A percentile compares a stretch with the other conserved stretches of the same genome.
Evolutionary conservation across 1,140 invertebrate species (phyloP).

Genomic region (Drosophila tani): DNA sequence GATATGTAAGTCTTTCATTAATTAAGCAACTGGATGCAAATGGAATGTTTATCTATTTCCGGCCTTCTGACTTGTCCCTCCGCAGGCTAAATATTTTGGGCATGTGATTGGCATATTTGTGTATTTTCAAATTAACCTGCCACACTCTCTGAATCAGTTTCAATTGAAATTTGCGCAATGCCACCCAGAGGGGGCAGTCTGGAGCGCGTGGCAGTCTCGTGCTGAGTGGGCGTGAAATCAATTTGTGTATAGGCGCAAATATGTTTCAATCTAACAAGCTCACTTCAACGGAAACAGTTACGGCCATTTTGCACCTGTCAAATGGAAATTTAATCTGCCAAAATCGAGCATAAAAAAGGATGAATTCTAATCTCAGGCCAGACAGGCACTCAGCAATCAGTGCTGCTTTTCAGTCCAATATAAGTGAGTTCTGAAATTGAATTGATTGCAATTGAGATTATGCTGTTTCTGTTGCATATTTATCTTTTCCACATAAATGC

Average conservation of each 20-base stretch:
- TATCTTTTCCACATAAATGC: no score
- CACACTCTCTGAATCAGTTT: constrained; percentile 27
- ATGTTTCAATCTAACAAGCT: constrained; percentile 46
- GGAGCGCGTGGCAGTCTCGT: constrained; percentile 15
- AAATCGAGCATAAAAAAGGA: background rate
- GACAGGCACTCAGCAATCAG: background rate
- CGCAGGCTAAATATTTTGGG: background rate
- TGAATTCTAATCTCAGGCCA: constrained; percentile 9
- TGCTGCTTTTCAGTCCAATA: background rate
- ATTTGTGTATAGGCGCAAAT: constrained; percentile 38
- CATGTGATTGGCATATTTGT: constrained; percentile 22
- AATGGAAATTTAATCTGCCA: constrained; percentile 8
- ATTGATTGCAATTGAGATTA: background rate
- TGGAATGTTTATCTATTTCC: background rate
- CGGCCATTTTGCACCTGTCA: constrained; percentile 51
- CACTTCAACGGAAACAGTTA: constrained; percentile 28
- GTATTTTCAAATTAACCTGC: constrained; percentile 24
- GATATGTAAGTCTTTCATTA: constrained; percentile 1
- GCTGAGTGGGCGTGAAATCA: constrained; percentile 45
- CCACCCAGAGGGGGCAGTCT: constrained; percentile 9
- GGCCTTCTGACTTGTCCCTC: background rate
- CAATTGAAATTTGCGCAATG: constrained; percentile 16
- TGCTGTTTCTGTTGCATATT: no score
- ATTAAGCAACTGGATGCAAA: background rate
- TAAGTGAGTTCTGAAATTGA: background rate